A percentile compares a stretch with the other conserved stretches of the same genome.
phyloP scores from a whole-genome alignment of 1,140 invertebrate genomes.

The Nebria ingens region DNA sequence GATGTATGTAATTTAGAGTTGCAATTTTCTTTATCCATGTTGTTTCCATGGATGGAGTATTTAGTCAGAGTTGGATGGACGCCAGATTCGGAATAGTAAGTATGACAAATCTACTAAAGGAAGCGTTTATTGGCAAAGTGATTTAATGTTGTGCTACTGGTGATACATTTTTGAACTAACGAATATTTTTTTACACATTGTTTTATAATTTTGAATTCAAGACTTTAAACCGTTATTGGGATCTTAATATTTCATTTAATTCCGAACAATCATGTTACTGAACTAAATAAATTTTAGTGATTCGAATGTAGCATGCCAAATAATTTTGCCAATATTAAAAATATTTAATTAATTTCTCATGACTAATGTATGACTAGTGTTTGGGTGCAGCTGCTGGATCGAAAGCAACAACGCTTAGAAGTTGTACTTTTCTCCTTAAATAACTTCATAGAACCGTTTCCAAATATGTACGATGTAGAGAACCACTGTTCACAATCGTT shows the following conservation, averaged over 20 bases:
- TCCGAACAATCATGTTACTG: no score
- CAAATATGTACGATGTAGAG: conserved; percentile 38
- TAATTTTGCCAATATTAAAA: no score
- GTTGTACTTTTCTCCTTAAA: conserved; percentile 59
- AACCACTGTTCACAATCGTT: conserved; percentile 19
- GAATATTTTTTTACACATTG: not conserved
- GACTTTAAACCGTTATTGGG: no score
- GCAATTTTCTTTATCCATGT: conserved; percentile 55
- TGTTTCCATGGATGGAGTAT: conserved; percentile 91
- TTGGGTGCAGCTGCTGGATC: conserved; percentile 79
- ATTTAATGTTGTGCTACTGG: conserved; percentile 1
- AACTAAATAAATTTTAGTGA: no score
- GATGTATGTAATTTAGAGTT: conserved; percentile 60
- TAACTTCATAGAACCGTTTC: conserved; percentile 58
- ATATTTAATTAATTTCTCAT: not conserved
- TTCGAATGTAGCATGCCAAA: not conserved
- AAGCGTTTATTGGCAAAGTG: no score
- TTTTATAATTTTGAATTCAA: conserved; percentile 10
- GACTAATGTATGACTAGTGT: conserved; percentile 50
- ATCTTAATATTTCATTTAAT: no score
- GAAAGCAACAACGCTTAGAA: conserved; percentile 74
- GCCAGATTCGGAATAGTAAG: conserved; percentile 75
- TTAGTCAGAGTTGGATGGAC: conserved; percentile 90
- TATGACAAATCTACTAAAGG: no score
- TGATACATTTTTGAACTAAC: conserved; percentile 9